Evolutionary conservation across 2,888 invertebrate species (phyloP).

Genomic region (Ferdinandea cuprea): DNA sequence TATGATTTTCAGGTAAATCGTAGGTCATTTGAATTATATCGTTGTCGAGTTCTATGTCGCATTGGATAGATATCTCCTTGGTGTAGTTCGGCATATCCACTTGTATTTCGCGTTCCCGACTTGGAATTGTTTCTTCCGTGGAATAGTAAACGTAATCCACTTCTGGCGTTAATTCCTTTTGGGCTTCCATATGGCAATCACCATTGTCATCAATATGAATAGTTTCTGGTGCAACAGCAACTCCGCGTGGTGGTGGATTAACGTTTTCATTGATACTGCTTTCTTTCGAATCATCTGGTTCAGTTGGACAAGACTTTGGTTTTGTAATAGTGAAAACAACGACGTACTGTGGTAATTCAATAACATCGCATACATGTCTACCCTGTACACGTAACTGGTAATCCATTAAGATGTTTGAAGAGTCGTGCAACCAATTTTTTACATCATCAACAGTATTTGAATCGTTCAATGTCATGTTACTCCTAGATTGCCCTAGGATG

Average conservation of each 20-base stretch:
- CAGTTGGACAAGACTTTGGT: not conserved
- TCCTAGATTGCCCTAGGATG: too few relatives aligned
- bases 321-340: conserved; percentile 31
- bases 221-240: not conserved
- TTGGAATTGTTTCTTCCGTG: too few relatives aligned
- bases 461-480: too few relatives aligned
- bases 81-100: not conserved
- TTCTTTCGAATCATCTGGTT: too few relatives aligned
- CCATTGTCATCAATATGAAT: not conserved
- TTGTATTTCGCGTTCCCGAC: conserved; percentile 40
- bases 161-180: too few relatives aligned
- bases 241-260: too few relatives aligned
- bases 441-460: conserved; percentile 4
- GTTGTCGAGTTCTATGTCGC: conserved; percentile 37
- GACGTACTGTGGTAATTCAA: conserved; percentile 45
- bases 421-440: not conserved
- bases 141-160: too few relatives aligned
- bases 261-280: not conserved
- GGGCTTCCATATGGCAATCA: not conserved
- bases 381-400: conserved; percentile 10
- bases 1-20: too few relatives aligned
- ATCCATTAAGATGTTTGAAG: conserved; percentile 11
- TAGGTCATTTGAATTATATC: not conserved
- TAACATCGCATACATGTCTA: conserved; percentile 2
- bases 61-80: conserved; percentile 18